Evolutionary conservation across 2,797 vertebrate species (phyloP).

Genomic region (Macropodus opercularis): DNA sequence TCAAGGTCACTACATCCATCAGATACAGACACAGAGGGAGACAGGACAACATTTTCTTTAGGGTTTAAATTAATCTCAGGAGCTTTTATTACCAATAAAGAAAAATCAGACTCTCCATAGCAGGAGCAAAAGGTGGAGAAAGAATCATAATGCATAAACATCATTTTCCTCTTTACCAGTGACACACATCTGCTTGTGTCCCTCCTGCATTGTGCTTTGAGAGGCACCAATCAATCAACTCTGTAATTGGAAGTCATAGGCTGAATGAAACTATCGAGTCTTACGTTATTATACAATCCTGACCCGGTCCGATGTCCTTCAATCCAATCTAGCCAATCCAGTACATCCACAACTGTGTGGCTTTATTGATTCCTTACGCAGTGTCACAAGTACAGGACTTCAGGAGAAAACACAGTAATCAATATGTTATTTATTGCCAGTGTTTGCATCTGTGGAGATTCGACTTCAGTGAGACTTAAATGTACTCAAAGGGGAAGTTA

Average conservation of each 20-base stretch:
- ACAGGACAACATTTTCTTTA: neutral
- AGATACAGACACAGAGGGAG: neutral
- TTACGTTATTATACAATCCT: neutral
- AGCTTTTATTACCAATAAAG: neutral
- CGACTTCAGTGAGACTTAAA: too few relatives aligned
- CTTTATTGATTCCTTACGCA: too few relatives aligned
- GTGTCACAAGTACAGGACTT: too few relatives aligned
- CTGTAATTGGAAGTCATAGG: slow-evolving; percentile 9
- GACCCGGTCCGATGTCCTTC: neutral
- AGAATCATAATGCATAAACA: neutral
- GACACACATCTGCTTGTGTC: neutral
- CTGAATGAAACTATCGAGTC: neutral
- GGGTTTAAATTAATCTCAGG: slow-evolving; percentile 2
- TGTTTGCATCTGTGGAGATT: too few relatives aligned
- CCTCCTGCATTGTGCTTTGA: neutral
- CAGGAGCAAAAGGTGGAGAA: neutral
- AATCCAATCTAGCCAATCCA: neutral
- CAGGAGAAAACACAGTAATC: too few relatives aligned
- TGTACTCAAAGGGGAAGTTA: too few relatives aligned
- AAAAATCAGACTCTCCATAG: neutral
- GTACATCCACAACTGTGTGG: neutral
- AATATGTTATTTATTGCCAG: too few relatives aligned
- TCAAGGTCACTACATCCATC: slow-evolving; percentile 25
- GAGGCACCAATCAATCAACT: neutral
- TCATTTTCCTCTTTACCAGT: neutral